These are phyloP conservation scores for Phaethon lepturus DNA, from an alignment of 2,113 vertebrate genomes.

Conservation along the genomic window DNA sequence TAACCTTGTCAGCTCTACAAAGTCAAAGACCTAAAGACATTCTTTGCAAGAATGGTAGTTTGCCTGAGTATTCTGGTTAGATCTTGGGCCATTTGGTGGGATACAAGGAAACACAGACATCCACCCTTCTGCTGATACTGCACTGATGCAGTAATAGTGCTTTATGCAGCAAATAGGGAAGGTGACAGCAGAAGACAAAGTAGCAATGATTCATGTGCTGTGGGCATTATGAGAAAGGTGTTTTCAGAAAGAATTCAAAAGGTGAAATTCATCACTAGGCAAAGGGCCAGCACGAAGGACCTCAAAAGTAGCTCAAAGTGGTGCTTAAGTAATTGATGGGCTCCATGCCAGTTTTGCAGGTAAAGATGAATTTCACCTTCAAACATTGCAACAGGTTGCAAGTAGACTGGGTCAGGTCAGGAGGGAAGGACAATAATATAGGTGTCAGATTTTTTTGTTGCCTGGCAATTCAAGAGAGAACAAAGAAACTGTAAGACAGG, in stretches of 20 bases:
- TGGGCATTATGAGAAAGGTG: neutral
- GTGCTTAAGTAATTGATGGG: neutral
- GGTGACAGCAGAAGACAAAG: neutral
- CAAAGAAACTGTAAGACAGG: neutral
- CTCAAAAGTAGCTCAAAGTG: neutral
- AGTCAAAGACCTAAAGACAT: neutral
- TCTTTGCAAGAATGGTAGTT: neutral
- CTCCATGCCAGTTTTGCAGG: neutral
- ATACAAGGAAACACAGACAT: neutral
- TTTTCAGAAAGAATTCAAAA: neutral
- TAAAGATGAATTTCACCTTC: neutral
- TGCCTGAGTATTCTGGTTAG: neutral
- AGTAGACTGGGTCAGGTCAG: neutral
- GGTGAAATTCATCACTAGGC: neutral
- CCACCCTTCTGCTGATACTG: neutral
- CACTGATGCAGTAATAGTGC: neutral
- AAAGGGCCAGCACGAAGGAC: neutral
- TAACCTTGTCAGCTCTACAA: neutral
- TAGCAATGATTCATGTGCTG: neutral
- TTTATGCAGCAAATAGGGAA: neutral
- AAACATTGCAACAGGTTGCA: neutral
- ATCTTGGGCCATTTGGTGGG: neutral
- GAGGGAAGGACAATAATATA: neutral
- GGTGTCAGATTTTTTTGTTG: neutral
- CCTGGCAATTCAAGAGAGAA: neutral